Percentiles rank a stretch among this genome's conserved stretches.
phyloP scores from a whole-genome alignment of 1,140 invertebrate species.

The Cydia fagiglandana region DNA sequence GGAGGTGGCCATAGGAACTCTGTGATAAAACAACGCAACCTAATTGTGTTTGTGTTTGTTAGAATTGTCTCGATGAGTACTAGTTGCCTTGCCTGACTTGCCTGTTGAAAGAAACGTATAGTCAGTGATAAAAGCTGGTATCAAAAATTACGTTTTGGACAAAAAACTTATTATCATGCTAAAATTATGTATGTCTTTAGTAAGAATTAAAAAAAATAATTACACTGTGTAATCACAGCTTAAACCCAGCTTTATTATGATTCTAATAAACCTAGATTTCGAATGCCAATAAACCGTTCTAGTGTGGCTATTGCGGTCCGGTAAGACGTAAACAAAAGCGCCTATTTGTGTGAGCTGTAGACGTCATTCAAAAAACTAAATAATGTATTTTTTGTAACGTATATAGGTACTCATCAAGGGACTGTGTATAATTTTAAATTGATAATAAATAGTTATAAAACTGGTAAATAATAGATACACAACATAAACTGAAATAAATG shows the following conservation, averaged over 20 bases:
- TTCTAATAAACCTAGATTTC: slow-evolving; percentile 26
- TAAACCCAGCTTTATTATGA: slow-evolving; percentile 20
- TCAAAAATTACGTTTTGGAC: too few species aligned
- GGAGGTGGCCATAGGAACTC: too few species aligned
- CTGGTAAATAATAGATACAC: too few species aligned
- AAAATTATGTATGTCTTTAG: not conserved
- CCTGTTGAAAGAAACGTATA: too few species aligned
- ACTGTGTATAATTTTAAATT: too few species aligned
- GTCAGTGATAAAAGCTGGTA: too few species aligned
- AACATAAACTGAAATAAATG: too few species aligned
- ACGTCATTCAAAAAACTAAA: not conserved
- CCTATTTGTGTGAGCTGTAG: slow-evolving; percentile 1
- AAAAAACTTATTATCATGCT: not conserved
- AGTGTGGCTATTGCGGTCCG: slow-evolving; percentile 14
- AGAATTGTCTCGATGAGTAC: too few species aligned
- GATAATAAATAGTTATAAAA: too few species aligned
- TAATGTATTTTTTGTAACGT: not conserved
- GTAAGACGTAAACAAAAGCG: slow-evolving; percentile 23
- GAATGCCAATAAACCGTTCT: slow-evolving; percentile 16
- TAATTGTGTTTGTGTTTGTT: too few species aligned
- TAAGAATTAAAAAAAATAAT: not conserved
- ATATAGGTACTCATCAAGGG: not conserved
- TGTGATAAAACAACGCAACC: too few species aligned
- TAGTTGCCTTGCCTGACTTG: too few species aligned
- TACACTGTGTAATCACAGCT: not conserved